phyloP scores from a whole-genome alignment of 2,797 vertebrate genomes.

The Sebastes alutus region DNA sequence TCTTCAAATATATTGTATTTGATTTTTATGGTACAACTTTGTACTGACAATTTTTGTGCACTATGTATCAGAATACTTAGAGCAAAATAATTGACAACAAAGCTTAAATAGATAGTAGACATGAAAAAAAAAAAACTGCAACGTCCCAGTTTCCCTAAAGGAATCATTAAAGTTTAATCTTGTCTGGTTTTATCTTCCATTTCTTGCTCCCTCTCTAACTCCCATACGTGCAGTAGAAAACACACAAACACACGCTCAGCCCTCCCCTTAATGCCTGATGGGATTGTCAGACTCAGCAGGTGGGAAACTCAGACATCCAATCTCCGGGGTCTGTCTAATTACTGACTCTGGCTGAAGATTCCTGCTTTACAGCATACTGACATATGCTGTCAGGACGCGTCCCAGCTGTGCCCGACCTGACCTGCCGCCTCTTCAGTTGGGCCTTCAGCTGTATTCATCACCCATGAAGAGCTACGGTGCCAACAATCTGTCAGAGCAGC shows the following conservation, averaged over 20 bases:
- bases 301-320: slow-evolving; percentile 29
- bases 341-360: slow-evolving; percentile 36
- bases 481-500: not conserved
- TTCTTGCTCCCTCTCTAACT: not conserved
- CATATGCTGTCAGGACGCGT: slow-evolving; percentile 28
- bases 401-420: slow-evolving; percentile 7
- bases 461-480: not conserved
- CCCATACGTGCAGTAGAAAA: not conserved
- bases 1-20: not conserved
- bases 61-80: not conserved
- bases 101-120: not conserved
- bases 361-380: slow-evolving; percentile 29
- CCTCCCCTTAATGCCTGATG: slow-evolving; percentile 22
- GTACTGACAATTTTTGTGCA: not conserved
- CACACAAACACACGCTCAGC: not conserved
- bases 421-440: not conserved
- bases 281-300: slow-evolving; percentile 62
- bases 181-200: not conserved
- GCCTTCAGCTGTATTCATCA: not conserved
- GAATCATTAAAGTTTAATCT: slow-evolving; percentile 30
- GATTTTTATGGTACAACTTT: not conserved
- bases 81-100: not conserved
- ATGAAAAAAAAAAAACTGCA: not conserved
- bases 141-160: not conserved
- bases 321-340: slow-evolving; percentile 50